Evolutionary conservation across 2,888 invertebrate genomes (phyloP).

Genomic region (Coelinius sp.): DNA sequence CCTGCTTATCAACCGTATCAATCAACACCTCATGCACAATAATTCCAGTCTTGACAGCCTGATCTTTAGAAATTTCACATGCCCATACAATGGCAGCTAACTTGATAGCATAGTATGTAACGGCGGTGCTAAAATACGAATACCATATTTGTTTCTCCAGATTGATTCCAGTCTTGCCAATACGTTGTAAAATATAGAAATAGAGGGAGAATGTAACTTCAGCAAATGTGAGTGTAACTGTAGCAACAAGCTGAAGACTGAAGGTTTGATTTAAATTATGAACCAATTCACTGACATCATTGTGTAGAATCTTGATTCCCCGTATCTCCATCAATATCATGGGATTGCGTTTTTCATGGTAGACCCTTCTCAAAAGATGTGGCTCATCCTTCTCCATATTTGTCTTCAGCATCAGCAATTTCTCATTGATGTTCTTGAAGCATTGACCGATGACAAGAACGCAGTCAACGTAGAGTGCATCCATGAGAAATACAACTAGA

Average conservation of each 20-base stretch:
- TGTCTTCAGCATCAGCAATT: conserved; percentile 47
- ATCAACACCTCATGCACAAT: conserved; percentile 56
- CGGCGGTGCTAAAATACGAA: conserved; percentile 54
- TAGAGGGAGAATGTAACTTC: conserved; percentile 60
- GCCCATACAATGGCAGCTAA: conserved; percentile 53
- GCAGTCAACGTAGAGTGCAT: conserved; percentile 54
- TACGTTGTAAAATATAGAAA: conserved; percentile 53
- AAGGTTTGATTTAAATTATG: conserved; percentile 53
- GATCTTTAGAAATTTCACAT: conserved; percentile 56
- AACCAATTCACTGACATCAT: conserved; percentile 53
- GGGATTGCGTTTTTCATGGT: conserved; percentile 57
- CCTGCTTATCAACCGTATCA: conserved; percentile 48
- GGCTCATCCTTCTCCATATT: conserved; percentile 53
- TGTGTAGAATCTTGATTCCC: conserved; percentile 54
- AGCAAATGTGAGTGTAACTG: conserved; percentile 53
- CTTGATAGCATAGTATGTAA: conserved; percentile 56
- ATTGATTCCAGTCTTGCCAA: conserved; percentile 46
- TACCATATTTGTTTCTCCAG: conserved; percentile 57
- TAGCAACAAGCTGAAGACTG: conserved; percentile 51
- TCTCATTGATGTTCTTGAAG: conserved; percentile 53
- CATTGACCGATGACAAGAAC: conserved; percentile 53
- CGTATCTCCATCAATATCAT: conserved; percentile 53
- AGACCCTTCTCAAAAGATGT: conserved; percentile 59
- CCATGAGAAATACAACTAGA: conserved; percentile 46
- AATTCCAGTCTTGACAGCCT: conserved; percentile 52